These are phyloP conservation scores for Chlorodrepanis virens DNA, from an alignment of 2,113 vertebrate species.

Conservation along the genomic window DNA sequence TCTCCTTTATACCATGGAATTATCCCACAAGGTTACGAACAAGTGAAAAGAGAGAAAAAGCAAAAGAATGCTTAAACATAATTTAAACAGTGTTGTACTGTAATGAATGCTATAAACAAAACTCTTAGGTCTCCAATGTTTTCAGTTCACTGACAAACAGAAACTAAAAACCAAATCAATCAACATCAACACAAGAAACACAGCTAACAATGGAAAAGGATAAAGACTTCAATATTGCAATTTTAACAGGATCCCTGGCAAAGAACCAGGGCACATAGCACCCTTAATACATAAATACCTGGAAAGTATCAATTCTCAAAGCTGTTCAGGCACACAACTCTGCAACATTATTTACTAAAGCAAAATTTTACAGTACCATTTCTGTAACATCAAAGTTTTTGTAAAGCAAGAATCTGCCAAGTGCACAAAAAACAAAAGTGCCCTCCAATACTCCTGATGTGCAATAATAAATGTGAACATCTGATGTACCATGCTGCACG, in stretches of 20 bases:
- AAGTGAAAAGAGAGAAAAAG: background rate
- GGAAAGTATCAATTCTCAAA: background rate
- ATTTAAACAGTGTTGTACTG: background rate
- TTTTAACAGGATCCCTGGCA: background rate
- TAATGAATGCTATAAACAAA: background rate
- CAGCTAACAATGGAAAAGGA: background rate
- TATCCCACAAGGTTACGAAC: background rate
- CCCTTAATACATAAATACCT: background rate
- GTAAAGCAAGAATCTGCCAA: background rate
- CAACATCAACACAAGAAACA: background rate
- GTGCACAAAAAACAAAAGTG: fast-evolving
- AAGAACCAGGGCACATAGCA: background rate
- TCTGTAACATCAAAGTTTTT: background rate
- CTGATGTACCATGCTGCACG: fast-evolving
- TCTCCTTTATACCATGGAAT: background rate
- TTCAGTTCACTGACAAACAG: background rate
- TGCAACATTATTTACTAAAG: background rate
- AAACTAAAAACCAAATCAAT: background rate
- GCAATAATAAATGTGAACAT: background rate
- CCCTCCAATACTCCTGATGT: background rate
- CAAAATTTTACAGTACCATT: background rate
- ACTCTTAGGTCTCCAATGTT: background rate
- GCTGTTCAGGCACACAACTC: background rate
- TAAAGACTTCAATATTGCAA: background rate
- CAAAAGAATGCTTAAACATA: background rate